Conservation (phyloP, 1,140 invertebrate species). For the Heliothis subflexa region DNA sequence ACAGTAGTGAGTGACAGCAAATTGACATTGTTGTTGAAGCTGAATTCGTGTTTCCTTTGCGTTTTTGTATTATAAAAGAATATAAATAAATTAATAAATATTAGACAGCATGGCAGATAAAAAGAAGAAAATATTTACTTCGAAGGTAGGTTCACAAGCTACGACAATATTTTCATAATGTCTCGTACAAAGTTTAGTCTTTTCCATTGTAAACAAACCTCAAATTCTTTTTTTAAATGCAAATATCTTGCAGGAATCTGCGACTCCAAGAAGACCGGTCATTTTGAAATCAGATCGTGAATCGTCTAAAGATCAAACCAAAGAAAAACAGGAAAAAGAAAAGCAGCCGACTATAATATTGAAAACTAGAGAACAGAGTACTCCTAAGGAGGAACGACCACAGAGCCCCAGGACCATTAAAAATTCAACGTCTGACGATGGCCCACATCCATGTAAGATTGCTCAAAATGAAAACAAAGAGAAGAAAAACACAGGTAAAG, state of each 20-base stretch:
- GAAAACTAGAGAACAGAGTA: slow-evolving; percentile 81
- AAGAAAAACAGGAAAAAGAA: slow-evolving; percentile 80
- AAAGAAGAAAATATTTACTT: slow-evolving; percentile 79
- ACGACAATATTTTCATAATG: neutral
- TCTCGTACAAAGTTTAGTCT: neutral
- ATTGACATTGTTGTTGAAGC: neutral
- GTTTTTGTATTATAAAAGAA: neutral
- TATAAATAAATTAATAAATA: neutral
- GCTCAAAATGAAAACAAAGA: slow-evolving; percentile 85
- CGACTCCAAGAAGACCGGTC: slow-evolving; percentile 71
- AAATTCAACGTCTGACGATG: slow-evolving; percentile 68
- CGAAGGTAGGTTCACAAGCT: slow-evolving; percentile 61
- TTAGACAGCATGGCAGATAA: slow-evolving; percentile 71
- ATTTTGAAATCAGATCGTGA: slow-evolving; percentile 84
- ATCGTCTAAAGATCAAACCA: slow-evolving; percentile 64
- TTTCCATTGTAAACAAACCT: neutral
- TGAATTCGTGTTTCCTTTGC: too few species aligned
- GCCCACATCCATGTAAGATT: slow-evolving; percentile 77
- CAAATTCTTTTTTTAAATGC: slow-evolving; percentile 17
- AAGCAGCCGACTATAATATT: slow-evolving; percentile 83
- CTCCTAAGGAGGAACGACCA: slow-evolving; percentile 81
- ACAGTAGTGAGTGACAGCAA: neutral
- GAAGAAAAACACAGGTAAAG: slow-evolving; percentile 71
- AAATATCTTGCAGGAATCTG: slow-evolving; percentile 69
- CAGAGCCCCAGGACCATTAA: slow-evolving; percentile 76